These are phyloP conservation scores for Panagrolaimus sp. DNA, from an alignment of 1,140 invertebrate species.

Conservation along the genomic window DNA sequence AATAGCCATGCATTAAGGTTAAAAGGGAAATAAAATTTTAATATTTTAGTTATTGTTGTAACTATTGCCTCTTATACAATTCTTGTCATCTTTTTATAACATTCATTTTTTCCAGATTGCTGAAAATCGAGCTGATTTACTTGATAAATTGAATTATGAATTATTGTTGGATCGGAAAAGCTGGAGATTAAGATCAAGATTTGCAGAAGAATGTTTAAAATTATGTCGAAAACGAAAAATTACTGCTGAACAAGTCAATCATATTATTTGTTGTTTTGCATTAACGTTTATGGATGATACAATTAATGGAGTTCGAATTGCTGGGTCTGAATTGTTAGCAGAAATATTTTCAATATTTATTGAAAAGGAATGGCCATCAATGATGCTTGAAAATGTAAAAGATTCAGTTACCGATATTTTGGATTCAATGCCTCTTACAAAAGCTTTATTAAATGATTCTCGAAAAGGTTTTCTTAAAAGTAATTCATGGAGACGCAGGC, in stretches of 20 bases:
- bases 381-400: background rate
- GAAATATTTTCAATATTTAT: slow-evolving; percentile 1
- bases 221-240: background rate
- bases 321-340: background rate
- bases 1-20: too few species aligned
- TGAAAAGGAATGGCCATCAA: background rate
- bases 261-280: slow-evolving; percentile 5
- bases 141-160: background rate
- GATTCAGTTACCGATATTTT: background rate
- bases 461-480: slow-evolving; percentile 1
- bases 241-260: background rate
- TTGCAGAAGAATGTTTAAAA: background rate
- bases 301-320: background rate
- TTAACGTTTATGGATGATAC: slow-evolving; percentile 14
- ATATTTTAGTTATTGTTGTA: too few species aligned
- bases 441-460: background rate
- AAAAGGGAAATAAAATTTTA: too few species aligned
- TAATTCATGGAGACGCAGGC: background rate
- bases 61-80: too few species aligned
- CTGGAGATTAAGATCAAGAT: background rate
- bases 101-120: background rate
- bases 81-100: too few species aligned
- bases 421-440: slow-evolving; percentile 9
- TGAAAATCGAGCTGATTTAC: background rate
- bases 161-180: background rate